A percentile compares a stretch with the other conserved stretches of the same genome.
phyloP scores from a whole-genome alignment of 2,797 vertebrate genomes.

The Remorina albescens region DNA sequence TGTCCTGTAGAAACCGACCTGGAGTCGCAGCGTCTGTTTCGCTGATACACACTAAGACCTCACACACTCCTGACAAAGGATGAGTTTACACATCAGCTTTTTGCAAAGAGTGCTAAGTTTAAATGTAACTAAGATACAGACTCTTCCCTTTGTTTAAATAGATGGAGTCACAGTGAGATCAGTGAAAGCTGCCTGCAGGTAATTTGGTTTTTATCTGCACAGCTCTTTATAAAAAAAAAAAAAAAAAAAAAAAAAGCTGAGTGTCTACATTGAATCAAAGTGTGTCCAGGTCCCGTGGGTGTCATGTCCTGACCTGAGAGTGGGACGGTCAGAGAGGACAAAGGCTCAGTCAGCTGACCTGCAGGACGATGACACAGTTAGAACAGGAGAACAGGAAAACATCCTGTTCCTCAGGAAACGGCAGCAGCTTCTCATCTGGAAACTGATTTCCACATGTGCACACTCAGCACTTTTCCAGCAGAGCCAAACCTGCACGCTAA shows the following conservation, averaged over 20 bases:
- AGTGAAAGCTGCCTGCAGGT: no score
- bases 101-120: no score
- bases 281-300: no score
- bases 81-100: background rate
- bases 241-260: no score
- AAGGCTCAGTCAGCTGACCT: slow-evolving; percentile 59
- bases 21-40: background rate
- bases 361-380: slow-evolving; percentile 28
- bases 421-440: slow-evolving; percentile 26
- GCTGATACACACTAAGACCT: slow-evolving; percentile 14
- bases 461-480: slow-evolving; percentile 49
- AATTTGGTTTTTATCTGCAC: no score
- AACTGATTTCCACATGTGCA: slow-evolving; percentile 22
- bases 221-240: no score
- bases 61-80: slow-evolving; percentile 10
- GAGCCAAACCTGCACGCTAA: background rate
- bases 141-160: no score
- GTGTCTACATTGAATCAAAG: no score
- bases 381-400: slow-evolving; percentile 46
- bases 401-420: slow-evolving; percentile 59
- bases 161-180: no score
- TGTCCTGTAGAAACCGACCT: background rate
- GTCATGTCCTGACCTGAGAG: background rate
- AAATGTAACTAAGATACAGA: no score
- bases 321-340: background rate